These are phyloP conservation scores for Callosobruchus maculatus DNA, from an alignment of 2,888 invertebrate genomes.

Conservation along the genomic window DNA sequence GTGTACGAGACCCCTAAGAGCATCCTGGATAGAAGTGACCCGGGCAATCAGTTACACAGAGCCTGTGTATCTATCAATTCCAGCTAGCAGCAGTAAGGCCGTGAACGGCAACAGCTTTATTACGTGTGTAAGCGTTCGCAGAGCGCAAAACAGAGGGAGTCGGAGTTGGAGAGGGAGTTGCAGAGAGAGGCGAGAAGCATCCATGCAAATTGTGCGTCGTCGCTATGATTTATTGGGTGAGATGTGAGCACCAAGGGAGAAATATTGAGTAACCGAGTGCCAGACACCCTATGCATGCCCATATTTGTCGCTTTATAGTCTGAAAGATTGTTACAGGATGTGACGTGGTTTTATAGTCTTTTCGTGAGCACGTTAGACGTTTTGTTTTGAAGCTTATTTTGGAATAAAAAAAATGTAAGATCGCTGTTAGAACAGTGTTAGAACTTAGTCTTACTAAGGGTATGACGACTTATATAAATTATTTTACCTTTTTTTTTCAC, in stretches of 20 bases:
- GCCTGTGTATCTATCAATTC: background rate
- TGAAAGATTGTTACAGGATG: background rate
- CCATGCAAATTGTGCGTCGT: background rate
- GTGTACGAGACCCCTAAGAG: too few relatives aligned
- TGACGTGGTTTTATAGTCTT: background rate
- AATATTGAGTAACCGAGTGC: background rate
- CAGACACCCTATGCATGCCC: background rate
- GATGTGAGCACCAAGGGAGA: background rate
- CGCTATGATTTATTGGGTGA: background rate
- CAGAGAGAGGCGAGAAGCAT: too few relatives aligned
- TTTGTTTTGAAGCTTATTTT: too few relatives aligned
- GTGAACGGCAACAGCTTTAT: background rate
- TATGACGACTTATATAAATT: too few relatives aligned
- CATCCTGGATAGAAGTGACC: background rate
- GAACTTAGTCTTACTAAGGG: too few relatives aligned
- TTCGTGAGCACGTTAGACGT: background rate
- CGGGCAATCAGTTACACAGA: background rate
- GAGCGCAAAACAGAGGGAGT: background rate
- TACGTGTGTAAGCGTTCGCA: background rate
- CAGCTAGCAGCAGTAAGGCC: background rate
- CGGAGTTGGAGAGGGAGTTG: background rate
- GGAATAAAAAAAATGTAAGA: too few relatives aligned
- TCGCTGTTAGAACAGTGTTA: too few relatives aligned
- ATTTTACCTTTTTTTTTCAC: too few relatives aligned
- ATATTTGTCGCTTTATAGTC: background rate